Evolutionary conservation across 1,140 invertebrate species (phyloP), one percentile per base, ranked within the genome.

Genomic region (Anthonomus grandis): DNA sequence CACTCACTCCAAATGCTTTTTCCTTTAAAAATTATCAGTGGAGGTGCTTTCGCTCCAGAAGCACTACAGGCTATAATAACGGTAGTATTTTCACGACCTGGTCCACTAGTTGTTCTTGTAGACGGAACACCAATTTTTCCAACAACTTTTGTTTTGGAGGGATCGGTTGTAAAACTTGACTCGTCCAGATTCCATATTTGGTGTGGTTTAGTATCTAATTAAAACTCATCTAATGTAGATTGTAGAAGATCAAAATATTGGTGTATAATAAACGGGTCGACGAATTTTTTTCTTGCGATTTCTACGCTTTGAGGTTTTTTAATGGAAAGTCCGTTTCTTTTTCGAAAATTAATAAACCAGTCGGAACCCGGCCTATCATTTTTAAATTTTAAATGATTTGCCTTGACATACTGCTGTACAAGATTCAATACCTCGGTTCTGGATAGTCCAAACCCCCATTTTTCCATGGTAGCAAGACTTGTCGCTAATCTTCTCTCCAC

Each of bases 271-370:
- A 68, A 69, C 12, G 64, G 68, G 53, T 70, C 52, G 24, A 44
- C 47, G 0, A 52, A 34, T 58, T 50, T 72, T 64, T 69, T 72
- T 39, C 70, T 46, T 5, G 66, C 55, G 50, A 65, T 60, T 64
- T 74, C 67, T 36, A 74, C 68, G 47, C 50, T 47, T 66, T 75
- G 70, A 3, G 72, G 69, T 53, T 70, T 53, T 48, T 59, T 59
- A 5, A 59, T 18, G 3, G 67, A 69, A 2, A 75, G 44, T 34
- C 60, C 45, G 41, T 58, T 10, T 72, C 54, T 52, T 65, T 57
- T 54, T 59, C 62, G 56, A 75, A 76, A 17, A 41, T 34, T 12
- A 52, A 18, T n/a, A 53, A 74, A 75, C 70, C 68, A 76, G 19
- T 71, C 70, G 19, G 71, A 48, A 5, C 73, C 71, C 21, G 74